A percentile compares a stretch with the other conserved stretches of the same genome.
phyloP scores from a whole-genome alignment of 2,888 invertebrate genomes.

The Drosophila austrosaltans region DNA sequence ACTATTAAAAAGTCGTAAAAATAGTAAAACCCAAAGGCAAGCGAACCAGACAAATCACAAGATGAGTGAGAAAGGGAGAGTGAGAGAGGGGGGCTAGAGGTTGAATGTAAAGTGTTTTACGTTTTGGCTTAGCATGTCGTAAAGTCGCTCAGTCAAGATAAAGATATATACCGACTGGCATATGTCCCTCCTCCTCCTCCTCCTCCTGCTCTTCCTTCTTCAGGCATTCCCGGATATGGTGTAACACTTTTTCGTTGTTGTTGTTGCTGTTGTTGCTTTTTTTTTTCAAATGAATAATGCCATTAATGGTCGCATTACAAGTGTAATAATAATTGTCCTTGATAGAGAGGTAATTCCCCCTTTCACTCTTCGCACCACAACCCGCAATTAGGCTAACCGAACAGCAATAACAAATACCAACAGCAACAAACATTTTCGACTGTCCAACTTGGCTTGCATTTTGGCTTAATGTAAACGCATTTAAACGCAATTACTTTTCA shows the following conservation, averaged over 20 bases:
- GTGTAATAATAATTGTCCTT: conserved; percentile 79
- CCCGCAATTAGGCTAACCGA: conserved; percentile 61
- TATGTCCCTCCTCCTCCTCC: too few species aligned
- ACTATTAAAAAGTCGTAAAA: conserved; percentile 83
- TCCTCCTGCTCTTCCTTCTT: background rate
- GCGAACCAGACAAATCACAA: background rate
- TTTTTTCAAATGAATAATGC: conserved; percentile 63
- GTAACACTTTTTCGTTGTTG: conserved; percentile 38
- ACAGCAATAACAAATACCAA: background rate
- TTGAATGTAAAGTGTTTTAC: conserved; percentile 61
- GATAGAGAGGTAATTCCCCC: conserved; percentile 50
- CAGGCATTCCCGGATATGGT: conserved; percentile 56
- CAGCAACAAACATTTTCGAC: conserved; percentile 3
- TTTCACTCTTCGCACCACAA: conserved; percentile 1
- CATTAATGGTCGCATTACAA: conserved; percentile 72
- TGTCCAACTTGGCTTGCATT: conserved; percentile 57
- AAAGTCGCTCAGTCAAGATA: conserved; percentile 61
- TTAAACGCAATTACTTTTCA: conserved; percentile 79
- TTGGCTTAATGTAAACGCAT: conserved; percentile 77
- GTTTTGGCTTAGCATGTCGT: conserved; percentile 72
- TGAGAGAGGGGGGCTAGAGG: background rate
- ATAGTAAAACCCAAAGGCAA: conserved; percentile 33
- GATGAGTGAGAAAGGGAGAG: conserved; percentile 6
- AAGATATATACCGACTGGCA: conserved; percentile 29
- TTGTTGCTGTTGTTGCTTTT: background rate